phyloP scores from a whole-genome alignment of 1,140 invertebrate species.

The Theocolax elegans region DNA sequence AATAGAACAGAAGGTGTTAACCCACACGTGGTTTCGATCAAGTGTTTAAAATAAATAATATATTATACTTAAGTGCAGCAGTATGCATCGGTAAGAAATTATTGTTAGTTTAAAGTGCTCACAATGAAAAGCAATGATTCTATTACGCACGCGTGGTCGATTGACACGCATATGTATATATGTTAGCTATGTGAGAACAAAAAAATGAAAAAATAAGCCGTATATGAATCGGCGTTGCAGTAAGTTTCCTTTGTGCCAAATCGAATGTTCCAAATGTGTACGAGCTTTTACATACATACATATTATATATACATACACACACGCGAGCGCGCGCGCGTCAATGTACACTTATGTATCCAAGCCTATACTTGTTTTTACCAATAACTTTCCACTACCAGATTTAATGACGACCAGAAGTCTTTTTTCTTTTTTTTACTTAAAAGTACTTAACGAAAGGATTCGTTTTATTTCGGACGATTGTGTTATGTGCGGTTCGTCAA shows the following conservation, averaged over 20 bases:
- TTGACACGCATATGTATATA: slow-evolving; percentile 13
- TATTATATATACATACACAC: not conserved
- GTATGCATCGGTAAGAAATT: slow-evolving; percentile 2
- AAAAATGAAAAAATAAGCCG: not conserved
- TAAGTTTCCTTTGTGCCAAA: slow-evolving; percentile 31
- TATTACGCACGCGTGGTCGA: slow-evolving; percentile 6
- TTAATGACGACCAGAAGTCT: not conserved
- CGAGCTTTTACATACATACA: not conserved
- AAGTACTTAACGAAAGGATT: no score
- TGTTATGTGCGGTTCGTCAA: no score
- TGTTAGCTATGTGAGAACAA: not conserved
- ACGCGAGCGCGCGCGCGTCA: no score
- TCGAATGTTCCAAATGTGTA: slow-evolving; percentile 2
- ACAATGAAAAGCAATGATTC: slow-evolving; percentile 28
- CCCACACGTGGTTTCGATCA: no score
- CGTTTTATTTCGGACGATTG: no score
- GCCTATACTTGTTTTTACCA: not conserved
- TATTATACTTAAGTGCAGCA: no score
- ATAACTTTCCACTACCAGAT: slow-evolving; percentile 3
- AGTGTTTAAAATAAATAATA: slow-evolving; percentile 3
- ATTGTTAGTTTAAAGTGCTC: not conserved
- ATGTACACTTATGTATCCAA: no score
- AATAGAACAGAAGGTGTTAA: no score
- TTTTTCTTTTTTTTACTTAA: not conserved
- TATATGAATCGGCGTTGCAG: slow-evolving; percentile 1